Conservation (phyloP, 2,888 invertebrate genomes). For the Polyommatus iphigenia region DNA sequence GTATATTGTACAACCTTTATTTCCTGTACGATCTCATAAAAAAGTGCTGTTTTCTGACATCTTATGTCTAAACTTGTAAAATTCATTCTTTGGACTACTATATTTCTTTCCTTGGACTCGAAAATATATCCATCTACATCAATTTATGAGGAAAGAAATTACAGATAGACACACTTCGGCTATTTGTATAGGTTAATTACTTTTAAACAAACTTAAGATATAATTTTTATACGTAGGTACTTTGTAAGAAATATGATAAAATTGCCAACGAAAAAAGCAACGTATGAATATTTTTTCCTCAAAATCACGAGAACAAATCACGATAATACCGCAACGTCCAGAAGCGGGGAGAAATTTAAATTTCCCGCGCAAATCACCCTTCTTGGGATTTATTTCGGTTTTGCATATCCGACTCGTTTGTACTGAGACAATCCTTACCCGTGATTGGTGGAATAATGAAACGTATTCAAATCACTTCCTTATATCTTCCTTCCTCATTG, state of each 20-base stretch:
- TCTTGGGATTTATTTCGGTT: conserved; percentile 66
- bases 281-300: conserved; percentile 21
- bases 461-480: conserved; percentile 38
- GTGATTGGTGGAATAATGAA: conserved; percentile 55
- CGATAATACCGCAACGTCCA: conserved; percentile 37
- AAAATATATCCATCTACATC: no score
- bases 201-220: no score
- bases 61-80: no score
- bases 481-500: background rate
- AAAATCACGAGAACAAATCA: conserved; percentile 35
- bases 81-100: no score
- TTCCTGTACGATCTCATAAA: no score
- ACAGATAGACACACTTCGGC: no score
- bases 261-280: background rate
- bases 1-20: no score
- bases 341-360: conserved; percentile 63
- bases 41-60: no score
- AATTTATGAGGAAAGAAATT: no score
- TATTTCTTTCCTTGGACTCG: no score
- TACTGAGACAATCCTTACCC: conserved; percentile 48
- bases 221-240: no score
- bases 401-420: conserved; percentile 59
- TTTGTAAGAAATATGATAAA: background rate
- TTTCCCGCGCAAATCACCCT: conserved; percentile 52
- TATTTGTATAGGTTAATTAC: no score